Conservation (phyloP, 2,888 invertebrate species). For the Atrina japonica region DNA sequence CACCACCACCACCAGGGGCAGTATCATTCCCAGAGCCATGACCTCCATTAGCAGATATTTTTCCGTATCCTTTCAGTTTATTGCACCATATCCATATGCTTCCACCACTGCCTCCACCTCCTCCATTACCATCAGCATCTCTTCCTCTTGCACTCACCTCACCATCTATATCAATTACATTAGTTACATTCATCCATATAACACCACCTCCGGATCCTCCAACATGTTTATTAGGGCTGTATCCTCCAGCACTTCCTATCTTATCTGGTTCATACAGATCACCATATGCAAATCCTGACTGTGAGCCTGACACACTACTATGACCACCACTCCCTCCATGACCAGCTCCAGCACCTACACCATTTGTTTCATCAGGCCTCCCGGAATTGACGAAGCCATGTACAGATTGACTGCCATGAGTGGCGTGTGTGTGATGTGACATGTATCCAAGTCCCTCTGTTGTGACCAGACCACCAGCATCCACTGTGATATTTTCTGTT, state of each 20-base stretch:
- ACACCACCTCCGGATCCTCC: constrained; percentile 69
- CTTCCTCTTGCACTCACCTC: constrained; percentile 64
- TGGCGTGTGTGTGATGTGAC: constrained; percentile 51
- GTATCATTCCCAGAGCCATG: constrained; percentile 42
- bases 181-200: constrained; percentile 70
- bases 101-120: constrained; percentile 70
- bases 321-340: constrained; percentile 70
- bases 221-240: constrained; percentile 39
- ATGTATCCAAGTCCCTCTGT: constrained; percentile 68
- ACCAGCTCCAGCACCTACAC: constrained; percentile 57
- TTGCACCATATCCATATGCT: constrained; percentile 70
- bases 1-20: constrained; percentile 64
- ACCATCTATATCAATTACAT: constrained; percentile 68
- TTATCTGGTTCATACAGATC: constrained; percentile 67
- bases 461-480: constrained; percentile 64
- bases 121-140: constrained; percentile 42
- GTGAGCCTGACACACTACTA: constrained; percentile 30
- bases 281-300: constrained; percentile 65
- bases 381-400: constrained; percentile 68
- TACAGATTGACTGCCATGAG: constrained; percentile 57
- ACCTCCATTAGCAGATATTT: constrained; percentile 67
- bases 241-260: constrained; percentile 67
- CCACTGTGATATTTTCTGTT: constrained; percentile 67
- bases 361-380: constrained; percentile 41
- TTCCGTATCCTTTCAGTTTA: constrained; percentile 66